Evolutionary conservation across 2,113 vertebrate genomes (phyloP).

Genomic region (Xerus inauris): DNA sequence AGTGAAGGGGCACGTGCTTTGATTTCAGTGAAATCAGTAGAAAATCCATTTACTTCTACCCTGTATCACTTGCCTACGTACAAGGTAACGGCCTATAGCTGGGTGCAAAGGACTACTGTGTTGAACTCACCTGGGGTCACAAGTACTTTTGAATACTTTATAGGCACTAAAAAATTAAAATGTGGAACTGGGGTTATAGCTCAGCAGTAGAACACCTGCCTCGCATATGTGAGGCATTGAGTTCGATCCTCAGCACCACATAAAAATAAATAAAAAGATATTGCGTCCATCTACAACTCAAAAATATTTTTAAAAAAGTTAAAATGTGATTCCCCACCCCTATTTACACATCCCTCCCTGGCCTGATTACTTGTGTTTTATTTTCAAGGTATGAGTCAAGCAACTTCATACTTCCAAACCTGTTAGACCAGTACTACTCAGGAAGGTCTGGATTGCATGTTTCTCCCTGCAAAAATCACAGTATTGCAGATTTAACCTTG

Average conservation of each 20-base stretch:
- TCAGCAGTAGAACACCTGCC: too few species aligned
- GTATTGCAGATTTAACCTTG: conserved; percentile 12
- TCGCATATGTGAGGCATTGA: too few species aligned
- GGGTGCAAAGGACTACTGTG: too few species aligned
- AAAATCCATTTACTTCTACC: not conserved
- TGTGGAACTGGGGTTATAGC: too few species aligned
- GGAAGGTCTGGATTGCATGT: not conserved
- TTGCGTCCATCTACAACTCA: too few species aligned
- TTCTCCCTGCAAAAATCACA: not conserved
- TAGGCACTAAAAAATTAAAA: not conserved
- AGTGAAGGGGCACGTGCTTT: not conserved
- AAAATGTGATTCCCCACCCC: not conserved
- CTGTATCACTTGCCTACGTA: too few species aligned
- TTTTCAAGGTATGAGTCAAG: conserved; percentile 20
- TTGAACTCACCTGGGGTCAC: too few species aligned
- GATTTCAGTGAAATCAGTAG: not conserved
- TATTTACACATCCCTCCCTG: not conserved
- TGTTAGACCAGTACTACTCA: conserved; percentile 24
- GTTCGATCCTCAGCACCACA: too few species aligned
- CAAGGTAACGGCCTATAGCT: too few species aligned
- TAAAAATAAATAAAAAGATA: too few species aligned
- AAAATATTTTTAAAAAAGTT: too few species aligned
- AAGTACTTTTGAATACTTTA: not conserved
- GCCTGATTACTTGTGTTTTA: conserved; percentile 30
- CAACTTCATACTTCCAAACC: conserved; percentile 12